Percentiles rank a stretch among this genome's conserved stretches.
phyloP scores from a whole-genome alignment of 1,140 invertebrate genomes.

The Nasonia vitripennis region DNA sequence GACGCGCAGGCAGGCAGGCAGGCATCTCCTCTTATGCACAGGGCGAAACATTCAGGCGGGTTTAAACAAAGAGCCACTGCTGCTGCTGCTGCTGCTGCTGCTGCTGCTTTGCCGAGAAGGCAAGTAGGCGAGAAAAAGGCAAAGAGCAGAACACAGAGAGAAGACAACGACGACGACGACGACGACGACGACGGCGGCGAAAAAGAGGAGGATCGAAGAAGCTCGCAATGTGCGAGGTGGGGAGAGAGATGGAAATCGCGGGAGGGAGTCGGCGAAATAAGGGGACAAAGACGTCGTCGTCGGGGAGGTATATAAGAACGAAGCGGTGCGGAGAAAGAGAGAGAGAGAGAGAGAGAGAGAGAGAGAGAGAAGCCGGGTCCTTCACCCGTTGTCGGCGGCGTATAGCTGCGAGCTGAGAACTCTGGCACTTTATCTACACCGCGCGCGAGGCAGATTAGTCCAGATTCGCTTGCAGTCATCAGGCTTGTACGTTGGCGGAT shows the following conservation, averaged over 20 bases:
- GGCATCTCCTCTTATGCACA: background rate
- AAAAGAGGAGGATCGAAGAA: conserved; percentile 14
- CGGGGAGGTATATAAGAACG: background rate
- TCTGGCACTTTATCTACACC: too few species aligned
- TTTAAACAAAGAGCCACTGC: conserved; percentile 31
- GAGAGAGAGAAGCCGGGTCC: conserved; percentile 25
- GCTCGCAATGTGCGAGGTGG: background rate
- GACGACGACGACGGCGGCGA: conserved; percentile 1
- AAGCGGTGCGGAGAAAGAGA: conserved; percentile 16
- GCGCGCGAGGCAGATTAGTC: background rate
- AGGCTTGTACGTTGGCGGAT: background rate
- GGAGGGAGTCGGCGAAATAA: conserved; percentile 36
- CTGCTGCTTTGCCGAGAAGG: background rate
- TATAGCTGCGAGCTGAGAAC: too few species aligned
- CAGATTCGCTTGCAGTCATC: background rate
- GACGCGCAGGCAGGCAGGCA: background rate
- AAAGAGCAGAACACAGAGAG: background rate
- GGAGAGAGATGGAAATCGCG: conserved; percentile 16
- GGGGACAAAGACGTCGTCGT: conserved; percentile 35
- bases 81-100: too few species aligned
- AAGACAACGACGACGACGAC: background rate
- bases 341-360: conserved; percentile 20
- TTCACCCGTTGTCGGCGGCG: conserved; percentile 26
- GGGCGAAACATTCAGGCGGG: background rate
- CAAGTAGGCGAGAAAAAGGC: conserved; percentile 17